phyloP scores from a whole-genome alignment of 2,888 invertebrate genomes.

The Apamea monoglypha region DNA sequence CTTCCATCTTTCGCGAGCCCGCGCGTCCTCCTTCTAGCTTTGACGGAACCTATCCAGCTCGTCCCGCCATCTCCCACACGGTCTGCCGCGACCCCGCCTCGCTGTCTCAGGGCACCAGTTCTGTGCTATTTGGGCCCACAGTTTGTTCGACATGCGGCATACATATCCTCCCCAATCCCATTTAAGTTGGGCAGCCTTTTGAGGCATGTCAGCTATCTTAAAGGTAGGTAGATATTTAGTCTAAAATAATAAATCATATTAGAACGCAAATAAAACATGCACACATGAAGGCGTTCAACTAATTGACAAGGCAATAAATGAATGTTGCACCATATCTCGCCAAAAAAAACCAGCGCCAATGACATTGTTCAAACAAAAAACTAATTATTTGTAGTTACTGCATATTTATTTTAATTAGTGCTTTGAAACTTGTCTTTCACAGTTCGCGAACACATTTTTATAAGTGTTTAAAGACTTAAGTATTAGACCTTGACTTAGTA shows the following conservation, averaged over 20 bases:
- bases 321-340: conserved; percentile 18
- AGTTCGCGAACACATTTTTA: conserved; percentile 26
- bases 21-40: too few relatives aligned
- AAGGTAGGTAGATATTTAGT: too few relatives aligned
- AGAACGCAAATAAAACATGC: conserved; percentile 11
- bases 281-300: conserved; percentile 23
- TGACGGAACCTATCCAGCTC: too few relatives aligned
- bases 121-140: too few relatives aligned
- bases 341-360: conserved; percentile 4
- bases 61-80: too few relatives aligned
- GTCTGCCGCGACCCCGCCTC: too few relatives aligned
- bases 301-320: conserved; percentile 29
- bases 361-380: conserved; percentile 29
- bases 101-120: too few relatives aligned
- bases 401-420: conserved; percentile 53
- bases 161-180: too few relatives aligned
- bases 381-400: conserved; percentile 29
- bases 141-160: too few relatives aligned
- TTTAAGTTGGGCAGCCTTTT: too few relatives aligned
- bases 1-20: too few relatives aligned
- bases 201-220: too few relatives aligned
- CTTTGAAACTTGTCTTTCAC: conserved; percentile 29
- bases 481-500: conserved; percentile 36
- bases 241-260: neutral
- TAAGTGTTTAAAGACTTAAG: conserved; percentile 31